Percentiles rank a stretch among this genome's conserved stretches.
phyloP scores from a whole-genome alignment of 2,113 vertebrate genomes.

The Fregata magnificens region DNA sequence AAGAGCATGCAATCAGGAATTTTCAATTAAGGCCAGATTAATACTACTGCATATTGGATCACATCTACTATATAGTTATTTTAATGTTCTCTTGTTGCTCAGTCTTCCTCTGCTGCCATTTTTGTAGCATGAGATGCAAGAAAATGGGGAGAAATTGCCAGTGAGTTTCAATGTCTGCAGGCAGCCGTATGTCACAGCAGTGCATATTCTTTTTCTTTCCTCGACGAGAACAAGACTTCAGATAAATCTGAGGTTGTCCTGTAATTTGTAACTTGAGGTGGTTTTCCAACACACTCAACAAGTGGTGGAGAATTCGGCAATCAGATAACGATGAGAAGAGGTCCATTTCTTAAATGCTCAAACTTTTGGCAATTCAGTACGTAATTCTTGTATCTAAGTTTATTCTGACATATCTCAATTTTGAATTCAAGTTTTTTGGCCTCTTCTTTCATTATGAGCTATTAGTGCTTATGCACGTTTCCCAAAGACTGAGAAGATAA shows the following conservation, averaged over 20 bases:
- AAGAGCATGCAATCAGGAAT: neutral
- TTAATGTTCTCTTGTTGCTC: neutral
- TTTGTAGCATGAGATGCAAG: neutral
- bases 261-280: neutral
- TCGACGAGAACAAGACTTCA: neutral
- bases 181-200: neutral
- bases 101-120: neutral
- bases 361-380: neutral
- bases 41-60: neutral
- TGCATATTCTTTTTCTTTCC: neutral
- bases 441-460: neutral
- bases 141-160: neutral
- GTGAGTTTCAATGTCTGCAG: neutral
- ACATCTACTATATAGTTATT: neutral
- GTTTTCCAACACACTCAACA: neutral
- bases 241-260: neutral
- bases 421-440: neutral
- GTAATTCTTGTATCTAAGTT: neutral
- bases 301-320: neutral
- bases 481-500: neutral
- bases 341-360: neutral
- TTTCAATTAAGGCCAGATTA: neutral
- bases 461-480: neutral
- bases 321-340: neutral
- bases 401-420: neutral